Evolutionary conservation across 2,888 invertebrate genomes (phyloP).

Genomic region (Quadriops clusia): DNA sequence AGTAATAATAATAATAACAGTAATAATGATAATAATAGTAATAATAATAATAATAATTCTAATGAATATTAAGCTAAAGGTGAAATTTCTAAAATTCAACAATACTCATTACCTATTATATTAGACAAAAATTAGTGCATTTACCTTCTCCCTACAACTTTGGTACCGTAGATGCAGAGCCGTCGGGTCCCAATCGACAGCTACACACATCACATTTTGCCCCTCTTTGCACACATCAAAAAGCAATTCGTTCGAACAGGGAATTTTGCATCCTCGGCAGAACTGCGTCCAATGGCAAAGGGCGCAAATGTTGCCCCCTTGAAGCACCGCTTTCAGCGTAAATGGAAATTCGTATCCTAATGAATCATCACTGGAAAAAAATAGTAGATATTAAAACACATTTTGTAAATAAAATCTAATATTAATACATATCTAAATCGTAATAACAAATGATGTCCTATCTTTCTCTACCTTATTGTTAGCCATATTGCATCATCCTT

Average conservation of each 20-base stretch:
- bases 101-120: no score
- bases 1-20: no score
- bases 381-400: neutral
- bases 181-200: conserved; percentile 92
- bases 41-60: no score
- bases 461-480: no score
- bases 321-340: conserved; percentile 66
- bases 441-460: no score
- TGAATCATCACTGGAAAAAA: conserved; percentile 69
- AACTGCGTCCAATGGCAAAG: conserved; percentile 71
- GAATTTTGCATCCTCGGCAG: conserved; percentile 76
- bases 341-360: conserved; percentile 88
- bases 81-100: no score
- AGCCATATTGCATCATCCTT: no score
- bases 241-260: conserved; percentile 49
- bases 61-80: no score
- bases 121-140: neutral
- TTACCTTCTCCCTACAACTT: conserved; percentile 31
- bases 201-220: conserved; percentile 43
- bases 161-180: conserved; percentile 74
- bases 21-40: no score
- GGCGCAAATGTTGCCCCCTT: conserved; percentile 61
- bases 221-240: conserved; percentile 28
- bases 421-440: no score
- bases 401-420: no score